These are phyloP conservation scores for Haemorhous mexicanus DNA, from an alignment of 2,113 vertebrate genomes.

Conservation along the genomic window DNA sequence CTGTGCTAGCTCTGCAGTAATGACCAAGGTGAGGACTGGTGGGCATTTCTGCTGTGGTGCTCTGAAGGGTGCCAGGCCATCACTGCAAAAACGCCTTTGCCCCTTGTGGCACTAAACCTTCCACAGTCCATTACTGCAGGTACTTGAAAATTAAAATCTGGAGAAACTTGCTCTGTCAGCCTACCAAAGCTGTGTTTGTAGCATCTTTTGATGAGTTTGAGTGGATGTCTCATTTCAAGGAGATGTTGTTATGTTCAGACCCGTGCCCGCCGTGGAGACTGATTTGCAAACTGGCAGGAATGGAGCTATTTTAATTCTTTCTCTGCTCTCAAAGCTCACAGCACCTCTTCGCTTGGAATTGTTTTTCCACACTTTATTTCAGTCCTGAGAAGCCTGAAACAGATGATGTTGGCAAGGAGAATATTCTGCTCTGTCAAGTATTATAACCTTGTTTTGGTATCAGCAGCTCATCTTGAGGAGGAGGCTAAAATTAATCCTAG, in stretches of 20 bases:
- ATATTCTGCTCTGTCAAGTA: background rate
- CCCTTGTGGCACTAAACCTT: background rate
- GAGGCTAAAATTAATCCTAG: slow-evolving; percentile 41
- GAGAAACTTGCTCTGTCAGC: background rate
- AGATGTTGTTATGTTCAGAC: background rate
- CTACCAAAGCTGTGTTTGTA: background rate
- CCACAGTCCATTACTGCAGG: background rate
- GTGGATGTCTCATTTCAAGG: background rate
- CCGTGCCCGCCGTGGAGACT: background rate
- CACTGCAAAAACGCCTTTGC: background rate
- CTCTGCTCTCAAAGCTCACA: background rate
- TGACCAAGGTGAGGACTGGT: background rate
- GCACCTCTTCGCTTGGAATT: background rate
- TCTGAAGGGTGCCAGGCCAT: background rate
- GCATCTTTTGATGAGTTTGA: background rate
- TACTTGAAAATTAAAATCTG: background rate
- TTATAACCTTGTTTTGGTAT: slow-evolving; percentile 39
- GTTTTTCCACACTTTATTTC: slow-evolving; percentile 15
- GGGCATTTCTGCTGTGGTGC: background rate
- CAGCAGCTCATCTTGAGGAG: background rate
- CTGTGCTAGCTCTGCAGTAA: background rate
- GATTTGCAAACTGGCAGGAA: background rate
- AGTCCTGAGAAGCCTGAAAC: background rate
- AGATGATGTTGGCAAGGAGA: background rate
- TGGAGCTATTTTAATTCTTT: background rate